A percentile compares a stretch with the other conserved stretches of the same genome.
phyloP scores from a whole-genome alignment of 2,113 vertebrate genomes.

The Heterochromis multidens region DNA sequence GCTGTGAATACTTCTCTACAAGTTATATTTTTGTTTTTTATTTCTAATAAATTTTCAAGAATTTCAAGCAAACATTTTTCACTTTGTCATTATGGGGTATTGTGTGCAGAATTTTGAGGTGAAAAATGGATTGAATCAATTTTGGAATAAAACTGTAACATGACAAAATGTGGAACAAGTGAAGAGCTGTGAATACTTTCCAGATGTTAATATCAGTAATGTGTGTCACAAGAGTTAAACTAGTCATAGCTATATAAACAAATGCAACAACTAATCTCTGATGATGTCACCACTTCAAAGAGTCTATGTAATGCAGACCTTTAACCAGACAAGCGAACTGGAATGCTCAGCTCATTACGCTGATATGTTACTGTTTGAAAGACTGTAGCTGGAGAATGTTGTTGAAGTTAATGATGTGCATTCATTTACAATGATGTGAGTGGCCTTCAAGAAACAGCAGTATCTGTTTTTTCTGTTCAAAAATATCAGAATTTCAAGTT shows the following conservation, averaged over 20 bases:
- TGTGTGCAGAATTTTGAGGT: no score
- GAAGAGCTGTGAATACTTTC: no score
- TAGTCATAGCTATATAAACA: background rate
- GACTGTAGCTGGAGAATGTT: background rate
- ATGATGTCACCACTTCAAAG: slow-evolving; percentile 21
- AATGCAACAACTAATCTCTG: background rate
- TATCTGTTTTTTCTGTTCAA: background rate
- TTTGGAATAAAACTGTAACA: no score
- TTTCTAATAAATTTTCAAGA: no score
- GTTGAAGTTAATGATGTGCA: background rate
- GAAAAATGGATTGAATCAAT: no score
- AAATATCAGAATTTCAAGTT: no score
- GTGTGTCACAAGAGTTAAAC: background rate
- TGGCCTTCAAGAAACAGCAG: background rate
- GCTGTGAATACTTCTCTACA: no score
- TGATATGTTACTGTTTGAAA: slow-evolving; percentile 23
- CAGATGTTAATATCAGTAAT: background rate
- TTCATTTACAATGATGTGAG: background rate
- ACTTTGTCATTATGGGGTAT: no score
- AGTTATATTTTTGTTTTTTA: no score
- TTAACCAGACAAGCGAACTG: background rate
- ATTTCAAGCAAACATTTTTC: no score
- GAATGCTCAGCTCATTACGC: background rate
- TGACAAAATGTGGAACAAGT: no score
- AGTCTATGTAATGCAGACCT: background rate